Conservation (phyloP, 2,113 vertebrate species). For the Pipa parva region DNA sequence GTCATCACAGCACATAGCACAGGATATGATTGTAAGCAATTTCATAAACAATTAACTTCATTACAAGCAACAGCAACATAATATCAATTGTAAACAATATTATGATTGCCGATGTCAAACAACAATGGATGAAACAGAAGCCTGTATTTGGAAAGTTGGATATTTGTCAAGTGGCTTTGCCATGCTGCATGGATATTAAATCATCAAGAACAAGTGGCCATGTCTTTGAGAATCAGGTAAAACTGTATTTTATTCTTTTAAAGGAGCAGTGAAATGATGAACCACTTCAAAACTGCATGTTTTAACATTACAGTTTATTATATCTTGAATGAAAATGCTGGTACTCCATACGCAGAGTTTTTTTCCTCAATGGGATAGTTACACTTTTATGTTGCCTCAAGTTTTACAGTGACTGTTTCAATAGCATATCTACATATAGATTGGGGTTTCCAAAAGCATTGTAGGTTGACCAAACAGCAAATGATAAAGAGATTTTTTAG, state of each 20-base stretch:
- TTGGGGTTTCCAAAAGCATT: too few relatives aligned
- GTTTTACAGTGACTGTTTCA: too few relatives aligned
- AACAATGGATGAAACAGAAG: constrained; percentile 1
- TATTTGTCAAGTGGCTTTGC: constrained; percentile 6
- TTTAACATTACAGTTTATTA: too few relatives aligned
- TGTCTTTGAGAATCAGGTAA: background rate
- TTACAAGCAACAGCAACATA: constrained; percentile 10
- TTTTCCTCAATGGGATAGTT: too few relatives aligned
- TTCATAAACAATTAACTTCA: constrained; percentile 24
- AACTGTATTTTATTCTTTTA: too few relatives aligned
- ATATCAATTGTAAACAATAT: constrained; percentile 22
- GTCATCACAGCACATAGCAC: background rate
- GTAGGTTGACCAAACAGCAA: too few relatives aligned
- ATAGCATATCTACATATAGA: too few relatives aligned
- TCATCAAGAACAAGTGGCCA: constrained; percentile 12
- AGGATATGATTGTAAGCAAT: constrained; percentile 4
- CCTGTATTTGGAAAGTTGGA: background rate
- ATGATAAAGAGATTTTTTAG: too few relatives aligned
- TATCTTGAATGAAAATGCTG: too few relatives aligned
- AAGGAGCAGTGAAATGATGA: background rate
- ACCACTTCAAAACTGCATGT: too few relatives aligned
- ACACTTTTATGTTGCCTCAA: too few relatives aligned
- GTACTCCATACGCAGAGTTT: too few relatives aligned
- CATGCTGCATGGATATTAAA: constrained; percentile 21
- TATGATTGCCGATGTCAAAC: constrained; percentile 27